Percentiles rank a stretch among this genome's conserved stretches.
These are phyloP conservation scores for Ips typographus DNA, from an alignment of 1,140 invertebrate species.

Conservation along the genomic window DNA sequence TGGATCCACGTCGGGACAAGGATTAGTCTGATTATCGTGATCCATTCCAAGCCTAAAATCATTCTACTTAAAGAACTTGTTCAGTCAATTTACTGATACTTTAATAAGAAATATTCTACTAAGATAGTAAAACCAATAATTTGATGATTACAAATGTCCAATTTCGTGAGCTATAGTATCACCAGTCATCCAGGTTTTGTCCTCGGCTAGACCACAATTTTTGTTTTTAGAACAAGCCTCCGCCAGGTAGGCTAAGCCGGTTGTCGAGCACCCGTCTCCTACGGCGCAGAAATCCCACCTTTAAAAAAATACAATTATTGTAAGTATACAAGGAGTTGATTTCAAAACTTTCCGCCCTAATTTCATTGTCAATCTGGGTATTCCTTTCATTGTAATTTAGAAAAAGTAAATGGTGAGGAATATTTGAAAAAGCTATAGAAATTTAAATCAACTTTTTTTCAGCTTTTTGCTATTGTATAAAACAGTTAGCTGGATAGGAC, in stretches of 20 bases:
- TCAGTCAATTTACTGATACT: no score
- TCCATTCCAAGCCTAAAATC: slow-evolving; percentile 62
- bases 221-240: slow-evolving; percentile 64
- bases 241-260: slow-evolving; percentile 66
- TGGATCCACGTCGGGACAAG: slow-evolving; percentile 50
- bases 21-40: slow-evolving; percentile 53
- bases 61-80: neutral
- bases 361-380: no score
- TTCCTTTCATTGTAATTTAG: no score
- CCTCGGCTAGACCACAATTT: slow-evolving; percentile 66
- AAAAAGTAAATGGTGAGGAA: no score
- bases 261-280: slow-evolving; percentile 62
- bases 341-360: no score
- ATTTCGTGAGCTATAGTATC: slow-evolving; percentile 71
- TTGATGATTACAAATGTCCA: slow-evolving; percentile 64
- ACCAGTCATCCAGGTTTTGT: slow-evolving; percentile 65
- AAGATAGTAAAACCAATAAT: no score
- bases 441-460: no score
- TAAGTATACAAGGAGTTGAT: no score
- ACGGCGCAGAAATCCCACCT: slow-evolving; percentile 48
- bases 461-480: no score
- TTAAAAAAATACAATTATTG: neutral
- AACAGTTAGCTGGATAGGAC: no score
- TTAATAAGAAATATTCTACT: no score
- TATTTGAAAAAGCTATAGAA: no score